phyloP scores from a whole-genome alignment of 2,888 invertebrate genomes.

The Tinea semifulvella region DNA sequence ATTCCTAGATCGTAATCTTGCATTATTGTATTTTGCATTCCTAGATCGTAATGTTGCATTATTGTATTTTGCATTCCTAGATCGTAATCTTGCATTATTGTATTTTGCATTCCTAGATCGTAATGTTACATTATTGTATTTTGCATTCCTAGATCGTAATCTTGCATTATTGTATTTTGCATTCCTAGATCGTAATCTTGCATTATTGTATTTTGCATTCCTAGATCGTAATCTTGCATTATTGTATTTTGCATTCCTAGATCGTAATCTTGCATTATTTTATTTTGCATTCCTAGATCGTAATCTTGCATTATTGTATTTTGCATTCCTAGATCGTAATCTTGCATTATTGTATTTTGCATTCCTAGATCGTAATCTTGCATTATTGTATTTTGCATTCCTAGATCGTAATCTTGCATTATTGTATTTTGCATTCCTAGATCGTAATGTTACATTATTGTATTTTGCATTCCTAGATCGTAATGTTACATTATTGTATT shows the following conservation, averaged over 20 bases:
- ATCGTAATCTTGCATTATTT: conserved; percentile 20
- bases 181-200: neutral
- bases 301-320: neutral
- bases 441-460: neutral
- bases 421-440: neutral
- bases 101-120: neutral
- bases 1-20: neutral
- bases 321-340: neutral
- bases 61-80: neutral
- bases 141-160: neutral
- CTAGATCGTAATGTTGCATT: neutral
- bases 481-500: neutral
- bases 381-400: neutral
- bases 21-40: neutral
- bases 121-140: neutral
- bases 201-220: neutral
- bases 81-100: neutral
- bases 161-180: neutral
- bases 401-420: neutral
- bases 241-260: no score
- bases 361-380: neutral
- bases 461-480: neutral
- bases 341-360: neutral
- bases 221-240: neutral
- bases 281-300: neutral